Evolutionary conservation across 2,113 vertebrate species (phyloP).

Genomic region (Nerophis lumbriciformis): DNA sequence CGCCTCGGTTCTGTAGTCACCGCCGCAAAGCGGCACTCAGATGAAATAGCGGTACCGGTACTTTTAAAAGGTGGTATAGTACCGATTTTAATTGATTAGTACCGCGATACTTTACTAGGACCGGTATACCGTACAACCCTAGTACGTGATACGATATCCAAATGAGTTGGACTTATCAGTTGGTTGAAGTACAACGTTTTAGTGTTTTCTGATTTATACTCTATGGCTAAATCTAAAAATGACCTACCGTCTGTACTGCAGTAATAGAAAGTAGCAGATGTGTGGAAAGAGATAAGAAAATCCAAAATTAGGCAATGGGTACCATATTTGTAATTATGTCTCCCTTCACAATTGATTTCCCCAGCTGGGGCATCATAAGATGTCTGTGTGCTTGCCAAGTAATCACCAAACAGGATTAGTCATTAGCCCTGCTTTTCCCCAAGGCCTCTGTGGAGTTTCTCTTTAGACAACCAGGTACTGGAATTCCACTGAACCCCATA

Average conservation of each 20-base stretch:
- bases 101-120: too few relatives aligned
- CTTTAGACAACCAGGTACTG: conserved; percentile 44
- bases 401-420: conserved; percentile 51
- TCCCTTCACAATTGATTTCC: conserved; percentile 28
- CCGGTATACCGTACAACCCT: too few relatives aligned
- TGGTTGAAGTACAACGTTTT: too few relatives aligned
- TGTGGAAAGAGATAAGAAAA: background rate
- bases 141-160: too few relatives aligned
- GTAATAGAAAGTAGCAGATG: conserved; percentile 4
- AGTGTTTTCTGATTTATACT: background rate
- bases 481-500: conserved; percentile 38
- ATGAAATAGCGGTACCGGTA: too few relatives aligned
- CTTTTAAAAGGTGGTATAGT: too few relatives aligned
- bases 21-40: too few relatives aligned
- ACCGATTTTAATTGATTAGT: too few relatives aligned
- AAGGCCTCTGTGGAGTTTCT: conserved; percentile 38
- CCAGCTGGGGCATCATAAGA: conserved; percentile 10
- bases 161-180: too few relatives aligned
- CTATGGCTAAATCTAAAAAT: background rate
- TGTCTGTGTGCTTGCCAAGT: conserved; percentile 31
- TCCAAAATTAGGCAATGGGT: conserved; percentile 1
- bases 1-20: too few relatives aligned
- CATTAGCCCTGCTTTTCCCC: conserved; percentile 18
- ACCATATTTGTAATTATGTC: conserved; percentile 7
- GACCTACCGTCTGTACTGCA: background rate